A percentile compares a stretch with the other conserved stretches of the same genome.
These are phyloP conservation scores for Spodoptera frugiperda DNA, from an alignment of 1,140 invertebrate species.

Conservation along the genomic window DNA sequence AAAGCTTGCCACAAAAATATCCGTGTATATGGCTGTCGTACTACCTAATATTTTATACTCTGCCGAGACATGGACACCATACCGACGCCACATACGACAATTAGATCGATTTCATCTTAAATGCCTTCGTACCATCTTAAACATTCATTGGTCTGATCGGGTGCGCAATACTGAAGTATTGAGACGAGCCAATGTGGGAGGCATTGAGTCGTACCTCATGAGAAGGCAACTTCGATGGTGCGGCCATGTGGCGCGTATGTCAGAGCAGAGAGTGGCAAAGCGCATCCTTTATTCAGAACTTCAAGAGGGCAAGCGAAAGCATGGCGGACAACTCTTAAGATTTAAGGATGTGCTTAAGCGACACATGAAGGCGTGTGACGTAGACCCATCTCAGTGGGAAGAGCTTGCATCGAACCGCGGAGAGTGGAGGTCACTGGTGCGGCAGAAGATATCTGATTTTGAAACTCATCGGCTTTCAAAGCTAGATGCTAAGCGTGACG, in stretches of 20 bases:
- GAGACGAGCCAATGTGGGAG: constrained; percentile 9
- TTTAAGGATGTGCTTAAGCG: not conserved
- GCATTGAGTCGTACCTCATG: not conserved
- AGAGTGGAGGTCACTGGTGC: not conserved
- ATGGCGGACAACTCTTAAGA: not conserved
- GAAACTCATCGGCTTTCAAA: too few relatives aligned
- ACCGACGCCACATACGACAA: not conserved
- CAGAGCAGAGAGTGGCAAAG: not conserved
- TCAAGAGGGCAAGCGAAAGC: constrained; percentile 1
- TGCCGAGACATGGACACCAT: not conserved
- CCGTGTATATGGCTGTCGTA: not conserved
- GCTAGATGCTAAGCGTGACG: not conserved
- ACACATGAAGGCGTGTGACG: not conserved
- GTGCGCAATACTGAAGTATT: constrained; percentile 14
- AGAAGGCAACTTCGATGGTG: not conserved
- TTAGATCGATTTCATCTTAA: constrained; percentile 13
- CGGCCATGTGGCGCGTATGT: not conserved
- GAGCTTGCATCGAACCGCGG: not conserved
- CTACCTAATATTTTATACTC: not conserved
- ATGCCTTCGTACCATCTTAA: not conserved
- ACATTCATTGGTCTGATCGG: not conserved
- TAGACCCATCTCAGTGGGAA: not conserved
- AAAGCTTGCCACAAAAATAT: not conserved
- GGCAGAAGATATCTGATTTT: too few relatives aligned
- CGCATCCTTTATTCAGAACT: not conserved